These are phyloP conservation scores for Auanema sp. DNA, from an alignment of 2,888 invertebrate genomes.

Conservation along the genomic window DNA sequence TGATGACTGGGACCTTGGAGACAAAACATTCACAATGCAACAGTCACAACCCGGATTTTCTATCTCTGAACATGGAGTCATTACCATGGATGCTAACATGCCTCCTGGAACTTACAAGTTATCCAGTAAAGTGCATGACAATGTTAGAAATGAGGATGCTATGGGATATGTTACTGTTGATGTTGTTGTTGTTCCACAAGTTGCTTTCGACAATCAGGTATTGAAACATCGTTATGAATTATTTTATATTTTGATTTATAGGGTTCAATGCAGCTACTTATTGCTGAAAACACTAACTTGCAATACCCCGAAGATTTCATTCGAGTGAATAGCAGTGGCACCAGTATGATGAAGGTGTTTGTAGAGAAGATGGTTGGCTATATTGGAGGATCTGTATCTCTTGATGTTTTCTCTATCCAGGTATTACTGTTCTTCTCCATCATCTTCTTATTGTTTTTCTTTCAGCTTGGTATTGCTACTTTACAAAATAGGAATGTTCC, in stretches of 20 bases:
- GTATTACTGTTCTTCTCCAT: constrained; percentile 32
- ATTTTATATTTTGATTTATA: constrained; percentile 10
- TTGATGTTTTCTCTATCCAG: constrained; percentile 95
- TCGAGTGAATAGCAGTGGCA: constrained; percentile 39
- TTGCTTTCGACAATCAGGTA: constrained; percentile 80
- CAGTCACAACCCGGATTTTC: constrained; percentile 69
- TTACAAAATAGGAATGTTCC: constrained; percentile 49
- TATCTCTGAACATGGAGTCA: constrained; percentile 70
- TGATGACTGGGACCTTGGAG: constrained; percentile 97
- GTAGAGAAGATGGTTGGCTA: constrained; percentile 77
- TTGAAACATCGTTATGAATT: background rate
- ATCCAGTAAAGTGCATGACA: constrained; percentile 63
- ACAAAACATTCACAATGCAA: constrained; percentile 89
- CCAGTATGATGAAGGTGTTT: constrained; percentile 41
- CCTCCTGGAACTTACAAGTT: constrained; percentile 79
- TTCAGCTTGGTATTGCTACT: constrained; percentile 42
- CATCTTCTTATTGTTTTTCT: background rate
- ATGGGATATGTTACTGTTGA: constrained; percentile 93
- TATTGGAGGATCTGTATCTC: constrained; percentile 72
- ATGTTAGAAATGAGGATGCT: constrained; percentile 91
- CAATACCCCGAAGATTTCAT: constrained; percentile 47
- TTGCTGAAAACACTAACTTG: constrained; percentile 44
- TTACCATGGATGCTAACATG: constrained; percentile 90
- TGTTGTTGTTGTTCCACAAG: constrained; percentile 90
- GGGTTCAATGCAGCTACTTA: constrained; percentile 51